Base-by-base conservation (phyloP, 1,140 invertebrate genomes). In the Hylaeus volcanicus region DNA sequence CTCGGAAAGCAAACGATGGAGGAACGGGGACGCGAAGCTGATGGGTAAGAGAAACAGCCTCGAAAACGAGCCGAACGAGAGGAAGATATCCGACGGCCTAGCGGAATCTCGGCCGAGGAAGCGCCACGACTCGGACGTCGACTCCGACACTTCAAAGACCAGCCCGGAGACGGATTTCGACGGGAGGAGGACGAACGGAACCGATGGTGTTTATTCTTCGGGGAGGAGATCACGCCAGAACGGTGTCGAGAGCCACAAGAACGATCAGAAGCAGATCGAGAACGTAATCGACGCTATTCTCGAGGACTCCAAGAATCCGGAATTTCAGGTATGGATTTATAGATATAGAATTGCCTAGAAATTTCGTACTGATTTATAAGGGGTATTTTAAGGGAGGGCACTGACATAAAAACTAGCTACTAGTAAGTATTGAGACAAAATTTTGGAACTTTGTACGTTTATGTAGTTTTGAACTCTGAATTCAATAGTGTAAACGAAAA, bases 221-320 rank as follows among this genome's bases (percentile, higher is more conserved):
- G 90, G 91, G 1, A 88, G 92, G 37, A 83, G 90, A 61, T 61
- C 89, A 3, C 78, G 89, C 5, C 86, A 92, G 37, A 91, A 90
- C 56, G 92, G 91, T 0, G 86, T 90, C 48, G 90, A 92, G 48
- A 89, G 84, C 69, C 91, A 91, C 45, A 93, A 92, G 72, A 93
- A 93, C 79, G 92, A 93, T 86, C 92, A 93, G 81, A 93, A 93
- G 66, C 91, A 93, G 69, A 93, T 93, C 71, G 92, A 93, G 74
- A 93, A 93, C 73, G 93, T 93, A 37, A 93, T 93, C 74, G 93
- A 93, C 60, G 92, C 93, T 1, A 93, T 93, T 75, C 86, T 93
- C 12, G 92, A 93, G 66, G 92, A 93, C 63, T 93, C 93, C 26
- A 93, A 93, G 72, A 93, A 93, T 83, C 92, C 92, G 3, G 91